Evolutionary conservation across 2,888 invertebrate genomes (phyloP), one percentile per base, ranked within the genome.

Genomic region (Athalia rosae): DNA sequence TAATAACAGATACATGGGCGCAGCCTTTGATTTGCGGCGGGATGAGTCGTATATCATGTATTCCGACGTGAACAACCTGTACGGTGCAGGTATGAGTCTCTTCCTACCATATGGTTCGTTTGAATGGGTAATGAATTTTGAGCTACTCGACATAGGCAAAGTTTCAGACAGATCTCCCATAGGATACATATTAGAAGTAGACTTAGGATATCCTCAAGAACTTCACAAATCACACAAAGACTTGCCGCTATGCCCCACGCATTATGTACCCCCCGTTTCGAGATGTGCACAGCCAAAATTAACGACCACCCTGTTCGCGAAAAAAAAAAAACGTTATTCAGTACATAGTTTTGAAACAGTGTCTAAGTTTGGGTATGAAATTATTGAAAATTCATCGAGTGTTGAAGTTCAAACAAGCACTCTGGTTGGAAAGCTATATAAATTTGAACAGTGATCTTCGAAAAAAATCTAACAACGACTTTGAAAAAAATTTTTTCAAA

Each of bases 181-280:
- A 48, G 86, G 84, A 6, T 88, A 87, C 76, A 81, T 87, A 50
- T 76, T 88, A 0, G 87, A 87, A 79, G 86, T 89, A 28, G 86
- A 90, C 77, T 78, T 89, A 45, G 84, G 86, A 41, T 88, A 89
- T 79, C 87, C 87, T 6, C 48, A 79, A n/a, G 78, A 84, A 43
- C 79, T 88, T 45, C 87, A 89, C 73, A 81, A 84, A 9, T 11
- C 43, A n/a, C 88, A 88, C 71, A 87, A 83, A 78, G 85, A 86
- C 78, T 84, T 86, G 76, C 86, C 87, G 4, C 79, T 86, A 53
- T 79, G 79, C 62, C 81, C 82, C 4, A 78, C 80, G 62, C 77
- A 77, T n/a, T n/a, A n/a, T n/a, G 53, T 53, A 53, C 53, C 53
- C n/a, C 53, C 53, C 28, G 2, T 28, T 28, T 28, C 28, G 2